These are phyloP conservation scores for Biston stratarius DNA, from an alignment of 2,888 invertebrate genomes.

Conservation along the genomic window DNA sequence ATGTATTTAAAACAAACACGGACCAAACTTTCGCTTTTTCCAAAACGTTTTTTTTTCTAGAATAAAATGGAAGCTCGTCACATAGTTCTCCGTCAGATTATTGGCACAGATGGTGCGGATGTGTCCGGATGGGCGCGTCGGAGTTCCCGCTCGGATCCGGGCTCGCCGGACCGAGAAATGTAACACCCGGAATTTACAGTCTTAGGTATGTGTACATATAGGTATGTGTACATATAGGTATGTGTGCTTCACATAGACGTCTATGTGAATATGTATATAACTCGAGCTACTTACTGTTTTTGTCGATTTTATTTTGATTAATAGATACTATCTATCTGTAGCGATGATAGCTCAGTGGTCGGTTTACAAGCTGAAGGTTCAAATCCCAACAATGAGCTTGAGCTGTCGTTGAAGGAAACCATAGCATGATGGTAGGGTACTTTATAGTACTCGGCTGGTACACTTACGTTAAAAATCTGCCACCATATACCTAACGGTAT, in stretches of 20 bases:
- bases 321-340: not conserved
- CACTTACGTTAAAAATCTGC: no score
- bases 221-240: no score
- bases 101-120: conserved; percentile 16
- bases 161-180: conserved; percentile 19
- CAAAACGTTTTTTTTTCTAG: not conserved
- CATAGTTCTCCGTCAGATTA: conserved; percentile 12
- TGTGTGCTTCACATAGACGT: not conserved
- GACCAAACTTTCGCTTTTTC: not conserved
- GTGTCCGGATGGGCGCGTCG: conserved; percentile 19
- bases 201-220: no score
- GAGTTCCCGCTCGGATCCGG: conserved; percentile 27
- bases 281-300: not conserved
- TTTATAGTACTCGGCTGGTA: no score
- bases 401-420: no score
- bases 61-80: not conserved
- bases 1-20: no score
- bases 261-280: not conserved
- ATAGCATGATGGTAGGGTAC: no score
- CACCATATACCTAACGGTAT: no score
- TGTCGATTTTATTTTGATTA: not conserved
- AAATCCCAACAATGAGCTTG: no score
- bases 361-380: no score
- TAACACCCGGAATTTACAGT: conserved; percentile 7
- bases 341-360: no score